Base-by-base conservation (phyloP, 2,113 vertebrate species). In the Sclerurus mexicanus region DNA sequence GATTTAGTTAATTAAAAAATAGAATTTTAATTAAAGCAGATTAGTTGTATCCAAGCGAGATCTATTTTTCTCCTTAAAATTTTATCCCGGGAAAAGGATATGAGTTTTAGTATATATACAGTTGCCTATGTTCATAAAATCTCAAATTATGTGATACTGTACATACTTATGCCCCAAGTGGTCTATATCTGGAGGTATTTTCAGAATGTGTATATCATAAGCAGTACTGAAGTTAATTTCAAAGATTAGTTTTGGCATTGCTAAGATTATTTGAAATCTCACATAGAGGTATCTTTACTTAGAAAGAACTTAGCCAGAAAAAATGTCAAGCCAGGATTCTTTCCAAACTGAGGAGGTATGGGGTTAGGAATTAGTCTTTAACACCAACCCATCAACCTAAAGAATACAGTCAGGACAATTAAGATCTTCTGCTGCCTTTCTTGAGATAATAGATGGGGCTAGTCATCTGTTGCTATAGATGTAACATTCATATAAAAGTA, bases 401-500 rank as follows among this genome's bases (percentile, higher is more conserved):
- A 75, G 31, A 83, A 72, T n/a, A 49, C 3, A 47, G 19, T 52
- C 24, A 40, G 37, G 6, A 68, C 23, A n/a, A 86, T 14, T 27
- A 80, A 60, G 24, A 68, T 77, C 73, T 90, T 76, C 58, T 69
- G 8, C 24, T 76, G 22, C 21, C 3, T 82, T 75, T 90, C 60
- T 89, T 46, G 12, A 62, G 85, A 56, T 11, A 75, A 71, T 50
- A 75, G 3, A 31, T 63, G 46, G 60, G 44, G 8, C 20, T 69
- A 77, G 20, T 82, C 11, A 85, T 95, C 31, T 85, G 82, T 93
- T 94, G 49, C 58, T 92, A 92, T 83, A 92, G 86, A 69, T 74
- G 86, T 49, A 76, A 46, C 21, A 53, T n/a, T 66, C 59, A 69
- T 1, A 0, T 49, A 69, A 77, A 64, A 37, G 10, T 35, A 87